A percentile compares a stretch with the other conserved stretches of the same genome.
These are phyloP conservation scores for Chloroceryle inda DNA, from an alignment of 2,797 vertebrate species.

Conservation along the genomic window DNA sequence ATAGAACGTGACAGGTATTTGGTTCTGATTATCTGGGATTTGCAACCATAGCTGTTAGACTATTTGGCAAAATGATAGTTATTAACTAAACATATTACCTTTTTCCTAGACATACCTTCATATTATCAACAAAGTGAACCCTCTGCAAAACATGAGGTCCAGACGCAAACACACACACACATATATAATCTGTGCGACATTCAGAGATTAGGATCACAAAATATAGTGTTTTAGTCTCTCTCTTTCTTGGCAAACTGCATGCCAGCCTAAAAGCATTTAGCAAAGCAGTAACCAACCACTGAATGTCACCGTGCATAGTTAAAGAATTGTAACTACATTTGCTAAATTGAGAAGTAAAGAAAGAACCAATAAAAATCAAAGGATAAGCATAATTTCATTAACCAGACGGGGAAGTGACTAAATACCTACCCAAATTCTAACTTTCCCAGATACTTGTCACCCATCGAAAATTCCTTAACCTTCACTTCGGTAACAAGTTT, in stretches of 20 bases:
- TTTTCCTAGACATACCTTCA: slow-evolving; percentile 51
- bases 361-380: not conserved
- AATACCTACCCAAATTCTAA: slow-evolving; percentile 49
- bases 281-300: slow-evolving; percentile 25
- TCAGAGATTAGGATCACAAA: slow-evolving; percentile 49
- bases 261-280: slow-evolving; percentile 24
- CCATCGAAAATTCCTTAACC: slow-evolving; percentile 47
- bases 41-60: slow-evolving; percentile 39
- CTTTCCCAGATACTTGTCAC: slow-evolving; percentile 52
- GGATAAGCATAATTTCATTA: slow-evolving; percentile 20
- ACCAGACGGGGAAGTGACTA: not conserved
- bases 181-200: not conserved
- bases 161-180: slow-evolving; percentile 15
- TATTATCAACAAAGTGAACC: slow-evolving; percentile 67
- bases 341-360: not conserved
- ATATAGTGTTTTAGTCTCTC: slow-evolving; percentile 12
- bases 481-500: slow-evolving; percentile 55
- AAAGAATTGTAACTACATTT: slow-evolving; percentile 3
- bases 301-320: not conserved
- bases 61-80: slow-evolving; percentile 59
- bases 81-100: slow-evolving; percentile 60
- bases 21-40: slow-evolving; percentile 69
- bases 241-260: not conserved
- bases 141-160: slow-evolving; percentile 49
- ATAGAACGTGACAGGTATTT: slow-evolving; percentile 72